Base-by-base conservation (phyloP, 2,888 invertebrate species). In the Polymixis lichenea region DNA sequence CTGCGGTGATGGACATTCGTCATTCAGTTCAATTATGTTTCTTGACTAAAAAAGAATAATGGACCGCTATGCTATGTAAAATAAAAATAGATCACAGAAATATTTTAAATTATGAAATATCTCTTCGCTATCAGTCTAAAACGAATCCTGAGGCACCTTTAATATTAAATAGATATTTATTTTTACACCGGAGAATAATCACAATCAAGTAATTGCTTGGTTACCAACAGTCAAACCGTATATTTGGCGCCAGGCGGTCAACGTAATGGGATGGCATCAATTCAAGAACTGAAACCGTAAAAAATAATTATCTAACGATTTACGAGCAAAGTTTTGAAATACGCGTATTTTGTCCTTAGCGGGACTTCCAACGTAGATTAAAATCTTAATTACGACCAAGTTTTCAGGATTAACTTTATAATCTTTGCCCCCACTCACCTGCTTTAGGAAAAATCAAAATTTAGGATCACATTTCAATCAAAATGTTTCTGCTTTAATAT, bases 301-400 rank as follows among this genome's bases (percentile, higher is more conserved):
- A 92, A 93, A 93, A 92, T 91, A 91, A 93, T 94, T 92, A 94
- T 94, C 93, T 91, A 86, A 90, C 89, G 89, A 94, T 90, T 95
- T 95, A 95, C 93, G 93, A 88, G 86, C 75, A 92, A 95, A 95
- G 91, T 95, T 95, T 89, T 88, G 84, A 89, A 92, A 91, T 91
- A 90, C 91, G 91, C 91, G 90, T 92, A 93, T 93, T 93, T 92
- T 91, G 90, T 91, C 89, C 92, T 92, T 87, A 89, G 88, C 89
- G 88, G 86, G 90, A 89, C 89, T 91, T 89, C 89, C 86, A 83
- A 82, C 89, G 89, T 85, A 93, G 95, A 95, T 95, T 95, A 94
- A 94, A 95, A 95, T 95, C 94, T 95, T 95, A 95, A 95, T 95
- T 94, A 93, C 92, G 90, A 91, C 90, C 87, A 94, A 95, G 91